Base-by-base conservation (phyloP, 2,888 invertebrate species). In the Oligia fasciuncula region DNA sequence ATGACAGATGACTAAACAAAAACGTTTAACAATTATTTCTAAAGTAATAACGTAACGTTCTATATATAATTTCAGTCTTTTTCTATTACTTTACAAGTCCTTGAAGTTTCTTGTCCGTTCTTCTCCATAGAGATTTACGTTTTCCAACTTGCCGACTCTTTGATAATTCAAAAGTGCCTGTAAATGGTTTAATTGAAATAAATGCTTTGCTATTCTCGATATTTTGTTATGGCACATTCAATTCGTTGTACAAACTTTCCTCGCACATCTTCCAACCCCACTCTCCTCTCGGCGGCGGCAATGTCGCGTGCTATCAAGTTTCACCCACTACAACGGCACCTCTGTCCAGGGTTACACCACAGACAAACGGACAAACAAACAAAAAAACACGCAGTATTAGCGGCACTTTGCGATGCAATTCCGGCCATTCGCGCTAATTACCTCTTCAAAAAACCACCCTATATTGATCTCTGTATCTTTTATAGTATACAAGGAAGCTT, bases 221-320 rank as follows among this genome's bases (percentile, higher is more conserved):
- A 60, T 60, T 60, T 60, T 23, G 23, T 11, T n/a, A 57, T 9
- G 23, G 9, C n/a, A 4, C 17, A 49, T 11, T 13, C 3, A n/a
- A 9, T 14, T 40, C 0, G 65, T 60, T 76, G 62, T 17, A 69
- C 49, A 0, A 76, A 66, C 66, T 83, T 77, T 88, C 73, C 68
- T 81, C 2, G 2, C 11, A n/a, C n/a, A 17, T 29, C 51, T 67
- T 67, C 72, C 8, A 14, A 43, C 84, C 93, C 92, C 69, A 72
- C n/a, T 60, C 85, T 93, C 92, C 94, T 79, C 93, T 78, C 77
- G 90, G 92, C 82, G 89, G 90, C 93, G 92, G 92, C 91, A 90
- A 92, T 96, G 96, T 96, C 96, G 95, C 96, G 95, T 95, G 94
- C 95, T 93, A 96, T 96, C 94, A 91, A 92, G 93, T 96, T 96